Percentiles rank a stretch among this genome's conserved stretches.
These are phyloP conservation scores for Antedon bifida DNA, from an alignment of 35 echinoderm and acorn worm genomes.

Conservation along the genomic window DNA sequence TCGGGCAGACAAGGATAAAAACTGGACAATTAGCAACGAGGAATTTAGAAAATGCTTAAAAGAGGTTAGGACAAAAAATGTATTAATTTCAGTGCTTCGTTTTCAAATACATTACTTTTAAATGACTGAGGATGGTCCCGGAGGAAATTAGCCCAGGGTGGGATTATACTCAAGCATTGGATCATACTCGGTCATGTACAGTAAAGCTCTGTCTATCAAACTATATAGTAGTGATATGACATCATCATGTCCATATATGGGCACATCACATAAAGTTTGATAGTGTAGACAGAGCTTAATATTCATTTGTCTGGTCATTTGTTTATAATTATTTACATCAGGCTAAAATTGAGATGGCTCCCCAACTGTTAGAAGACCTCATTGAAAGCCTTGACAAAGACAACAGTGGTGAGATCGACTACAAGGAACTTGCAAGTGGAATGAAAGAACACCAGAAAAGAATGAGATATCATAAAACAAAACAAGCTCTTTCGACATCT, in stretches of 20 bases:
- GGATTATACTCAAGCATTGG: no score
- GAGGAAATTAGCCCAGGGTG: no score
- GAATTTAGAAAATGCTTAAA: constrained; percentile 76
- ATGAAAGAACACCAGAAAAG: constrained; percentile 42
- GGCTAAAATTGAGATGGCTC: constrained; percentile 72
- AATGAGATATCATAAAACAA: background rate
- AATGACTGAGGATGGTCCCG: no score
- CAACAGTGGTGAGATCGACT: constrained; percentile 61
- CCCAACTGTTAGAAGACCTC: constrained; percentile 45
- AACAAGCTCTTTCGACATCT: background rate
- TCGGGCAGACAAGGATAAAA: constrained; percentile 95
- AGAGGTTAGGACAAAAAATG: constrained; percentile 35
- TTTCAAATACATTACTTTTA: no score
- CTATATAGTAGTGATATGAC: no score
- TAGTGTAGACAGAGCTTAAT: no score
- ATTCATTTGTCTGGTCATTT: no score
- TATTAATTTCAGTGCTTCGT: no score
- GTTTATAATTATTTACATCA: constrained; percentile 7
- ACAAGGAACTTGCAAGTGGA: constrained; percentile 64
- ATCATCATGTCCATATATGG: no score
- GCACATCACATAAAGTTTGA: no score
- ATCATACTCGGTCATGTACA: no score
- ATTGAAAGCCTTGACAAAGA: constrained; percentile 69
- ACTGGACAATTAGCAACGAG: constrained; percentile 53
- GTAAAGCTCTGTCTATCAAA: no score